These are phyloP conservation scores for Trichomycterus rosablanca DNA, from an alignment of 2,113 vertebrate species.

Conservation along the genomic window DNA sequence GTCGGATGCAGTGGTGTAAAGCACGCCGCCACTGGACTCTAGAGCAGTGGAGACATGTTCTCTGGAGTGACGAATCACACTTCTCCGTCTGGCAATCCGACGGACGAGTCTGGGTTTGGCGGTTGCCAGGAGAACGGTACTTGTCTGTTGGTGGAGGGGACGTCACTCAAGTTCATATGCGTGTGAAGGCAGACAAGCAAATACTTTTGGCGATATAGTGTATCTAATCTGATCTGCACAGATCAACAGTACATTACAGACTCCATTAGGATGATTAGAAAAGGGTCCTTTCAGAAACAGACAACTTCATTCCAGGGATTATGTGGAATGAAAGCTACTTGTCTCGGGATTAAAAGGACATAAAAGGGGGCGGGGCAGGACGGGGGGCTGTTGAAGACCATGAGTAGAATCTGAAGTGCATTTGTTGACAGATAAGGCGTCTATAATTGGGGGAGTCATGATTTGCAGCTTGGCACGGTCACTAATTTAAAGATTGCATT, in stretches of 20 bases:
- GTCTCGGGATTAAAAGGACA: slow-evolving; percentile 64
- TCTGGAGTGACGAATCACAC: too few species aligned
- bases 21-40: too few species aligned
- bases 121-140: too few species aligned
- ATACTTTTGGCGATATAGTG: too few species aligned
- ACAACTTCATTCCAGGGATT: slow-evolving; percentile 85
- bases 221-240: too few species aligned
- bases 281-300: slow-evolving; percentile 68
- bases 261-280: slow-evolving; percentile 92
- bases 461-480: slow-evolving; percentile 64
- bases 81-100: too few species aligned
- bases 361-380: slow-evolving; percentile 55
- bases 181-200: too few species aligned
- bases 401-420: slow-evolving; percentile 59
- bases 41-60: too few species aligned
- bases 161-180: too few species aligned
- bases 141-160: too few species aligned
- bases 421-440: slow-evolving; percentile 71
- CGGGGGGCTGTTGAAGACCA: slow-evolving; percentile 63
- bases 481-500: slow-evolving; percentile 45
- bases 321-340: slow-evolving; percentile 72
- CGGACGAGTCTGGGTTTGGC: too few species aligned
- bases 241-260: slow-evolving; percentile 86
- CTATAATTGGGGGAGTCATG: slow-evolving; percentile 77
- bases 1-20: too few species aligned